Conservation (phyloP, 2,888 invertebrate genomes). For the Scrobipalpa costella region DNA sequence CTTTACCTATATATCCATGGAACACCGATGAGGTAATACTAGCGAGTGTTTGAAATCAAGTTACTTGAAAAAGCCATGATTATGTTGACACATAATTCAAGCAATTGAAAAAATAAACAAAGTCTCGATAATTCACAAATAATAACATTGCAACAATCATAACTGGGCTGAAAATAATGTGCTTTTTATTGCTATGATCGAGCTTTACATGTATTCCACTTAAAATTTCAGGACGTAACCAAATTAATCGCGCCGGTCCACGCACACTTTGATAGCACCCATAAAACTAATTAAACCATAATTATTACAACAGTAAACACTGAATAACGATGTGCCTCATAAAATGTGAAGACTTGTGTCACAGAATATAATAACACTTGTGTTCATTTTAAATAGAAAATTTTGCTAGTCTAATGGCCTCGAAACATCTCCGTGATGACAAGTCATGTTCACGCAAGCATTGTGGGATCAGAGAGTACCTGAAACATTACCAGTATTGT, state of each 20-base stretch:
- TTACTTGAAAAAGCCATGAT: too few species aligned
- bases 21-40: too few species aligned
- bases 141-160: not conserved
- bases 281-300: constrained; percentile 52
- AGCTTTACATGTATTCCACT: constrained; percentile 37
- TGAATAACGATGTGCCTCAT: constrained; percentile 52
- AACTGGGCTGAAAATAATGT: not conserved
- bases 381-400: constrained; percentile 16
- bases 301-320: constrained; percentile 51
- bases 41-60: too few species aligned
- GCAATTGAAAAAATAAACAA: not conserved
- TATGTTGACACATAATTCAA: too few species aligned
- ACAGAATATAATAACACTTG: too few species aligned
- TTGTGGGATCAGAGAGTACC: constrained; percentile 29
- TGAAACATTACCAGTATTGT: constrained; percentile 58
- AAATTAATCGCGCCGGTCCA: constrained; percentile 59
- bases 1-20: too few species aligned
- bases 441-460: constrained; percentile 7
- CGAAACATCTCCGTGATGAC: constrained; percentile 7
- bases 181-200: not conserved
- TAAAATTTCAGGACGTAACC: constrained; percentile 60
- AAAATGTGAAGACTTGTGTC: constrained; percentile 20
- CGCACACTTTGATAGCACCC: constrained; percentile 51
- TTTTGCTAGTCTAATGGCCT: constrained; percentile 1
- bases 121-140: not conserved